A percentile compares a stretch with the other conserved stretches of the same genome.
These are phyloP conservation scores for Trissoscelio sp. DNA, from an alignment of 2,888 invertebrate species.

Conservation along the genomic window DNA sequence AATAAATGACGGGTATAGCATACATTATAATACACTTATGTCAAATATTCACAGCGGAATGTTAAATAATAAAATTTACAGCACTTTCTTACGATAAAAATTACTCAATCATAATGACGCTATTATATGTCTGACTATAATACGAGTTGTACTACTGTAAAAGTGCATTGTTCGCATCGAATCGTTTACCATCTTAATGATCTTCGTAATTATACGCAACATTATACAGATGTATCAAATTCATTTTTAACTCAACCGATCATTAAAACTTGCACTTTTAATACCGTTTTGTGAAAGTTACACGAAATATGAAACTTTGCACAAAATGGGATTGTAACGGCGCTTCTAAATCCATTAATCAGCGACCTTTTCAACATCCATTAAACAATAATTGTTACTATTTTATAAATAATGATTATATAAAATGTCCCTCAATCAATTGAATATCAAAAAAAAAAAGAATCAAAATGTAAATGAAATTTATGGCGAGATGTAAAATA, in stretches of 20 bases:
- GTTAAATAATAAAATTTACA: conserved; percentile 33
- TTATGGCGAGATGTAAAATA: not conserved
- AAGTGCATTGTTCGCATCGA: conserved; percentile 55
- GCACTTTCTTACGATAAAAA: conserved; percentile 30
- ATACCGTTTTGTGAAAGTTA: conserved; percentile 51
- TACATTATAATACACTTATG: not conserved
- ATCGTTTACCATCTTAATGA: conserved; percentile 11
- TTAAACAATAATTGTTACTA: too few species aligned
- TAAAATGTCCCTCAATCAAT: too few species aligned
- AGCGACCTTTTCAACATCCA: not conserved
- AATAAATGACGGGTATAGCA: too few species aligned
- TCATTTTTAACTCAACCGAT: conserved; percentile 37
- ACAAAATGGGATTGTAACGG: conserved; percentile 10
- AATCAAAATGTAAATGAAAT: too few species aligned
- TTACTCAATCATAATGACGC: conserved; percentile 43
- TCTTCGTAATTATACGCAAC: conserved; percentile 37
- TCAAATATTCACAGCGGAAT: conserved; percentile 18
- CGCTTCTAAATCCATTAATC: not conserved
- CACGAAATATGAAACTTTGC: conserved; percentile 30
- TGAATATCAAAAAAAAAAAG: too few species aligned
- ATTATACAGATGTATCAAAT: conserved; percentile 47
- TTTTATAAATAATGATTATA: too few species aligned
- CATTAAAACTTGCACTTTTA: conserved; percentile 44
- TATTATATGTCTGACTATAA: conserved; percentile 62
- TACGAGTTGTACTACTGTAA: conserved; percentile 67